Evolutionary conservation across 2,888 invertebrate species (phyloP).

Genomic region (Lymantria dispar): DNA sequence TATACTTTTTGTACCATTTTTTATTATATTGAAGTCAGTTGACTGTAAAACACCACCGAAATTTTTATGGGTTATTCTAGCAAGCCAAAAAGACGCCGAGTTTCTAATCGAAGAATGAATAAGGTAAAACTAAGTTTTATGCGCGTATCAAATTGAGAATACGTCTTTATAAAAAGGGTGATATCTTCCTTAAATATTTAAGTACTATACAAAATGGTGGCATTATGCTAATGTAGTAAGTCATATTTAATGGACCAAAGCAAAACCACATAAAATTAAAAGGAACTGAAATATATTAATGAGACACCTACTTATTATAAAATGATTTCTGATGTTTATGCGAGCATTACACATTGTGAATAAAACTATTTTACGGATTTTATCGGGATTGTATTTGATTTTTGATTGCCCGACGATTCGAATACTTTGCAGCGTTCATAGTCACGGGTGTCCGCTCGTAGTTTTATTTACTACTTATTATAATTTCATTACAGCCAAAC

Average conservation of each 20-base stretch:
- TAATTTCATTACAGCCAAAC: neutral
- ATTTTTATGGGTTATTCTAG: slow-evolving; percentile 6
- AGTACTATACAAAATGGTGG: neutral
- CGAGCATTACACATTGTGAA: too few species aligned
- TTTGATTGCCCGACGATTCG: too few species aligned
- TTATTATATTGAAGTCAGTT: slow-evolving; percentile 14
- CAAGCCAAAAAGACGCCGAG: neutral
- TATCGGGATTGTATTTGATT: too few species aligned
- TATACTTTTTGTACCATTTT: slow-evolving; percentile 36
- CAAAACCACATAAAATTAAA: too few species aligned
- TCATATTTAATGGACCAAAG: neutral
- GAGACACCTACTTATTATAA: too few species aligned
- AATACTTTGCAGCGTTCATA: too few species aligned
- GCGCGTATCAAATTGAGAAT: neutral
- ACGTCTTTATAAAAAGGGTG: neutral
- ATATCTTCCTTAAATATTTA: neutral
- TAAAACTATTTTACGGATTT: too few species aligned
- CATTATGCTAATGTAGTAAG: neutral
- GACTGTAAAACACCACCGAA: slow-evolving; percentile 1
- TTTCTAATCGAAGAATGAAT: neutral
- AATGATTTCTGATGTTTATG: too few species aligned
- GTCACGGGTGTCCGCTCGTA: too few species aligned
- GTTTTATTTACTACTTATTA: too few species aligned
- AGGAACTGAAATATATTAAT: too few species aligned
- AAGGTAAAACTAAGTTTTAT: neutral